Base-by-base conservation (phyloP, 2,888 invertebrate species). In the Pyralis farinalis region DNA sequence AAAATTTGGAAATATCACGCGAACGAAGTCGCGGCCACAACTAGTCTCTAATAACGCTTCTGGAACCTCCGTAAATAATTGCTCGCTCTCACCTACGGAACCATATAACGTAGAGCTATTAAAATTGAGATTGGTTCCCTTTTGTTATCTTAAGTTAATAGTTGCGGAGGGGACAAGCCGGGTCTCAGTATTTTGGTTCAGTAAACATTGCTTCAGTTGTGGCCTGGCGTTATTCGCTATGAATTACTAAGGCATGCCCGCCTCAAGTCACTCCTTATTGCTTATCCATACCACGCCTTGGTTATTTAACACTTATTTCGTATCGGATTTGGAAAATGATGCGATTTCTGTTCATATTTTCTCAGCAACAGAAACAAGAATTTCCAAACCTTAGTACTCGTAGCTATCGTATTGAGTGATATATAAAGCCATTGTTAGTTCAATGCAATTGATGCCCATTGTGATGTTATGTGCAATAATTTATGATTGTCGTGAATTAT, bases 21-120 rank as follows among this genome's bases (percentile, higher is more conserved):
- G n/a, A n/a, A n/a, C n/a, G n/a, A n/a, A n/a, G n/a, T n/a, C n/a
- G n/a, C n/a, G n/a, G n/a, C n/a, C n/a, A n/a, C n/a, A n/a, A n/a
- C n/a, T n/a, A n/a, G n/a, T n/a, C n/a, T n/a, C 49, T 53, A 51
- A 49, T 51, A 50, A 45, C 45, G 46, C 41, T 51, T 42, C 49
- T 45, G 45, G 25, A 46, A 44, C 52, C 47, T 42, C 41, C 50
- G 49, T 53, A 53, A 57, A 55, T 53, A 49, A 47, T 44, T 47
- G 43, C 43, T 39, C 42, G 22, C 49, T 47, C 49, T 42, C 49
- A 51, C 53, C 46, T 51, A 21, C 22, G 22, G 12, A 12, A 21
- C 37, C 37, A 37, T 12, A 11, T 8, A 29, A 37, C 21, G 37
- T 21, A 30, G 37, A 37, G 21, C 37, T 37, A 21, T 37, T 37